Evolutionary conservation across 1,140 invertebrate genomes (phyloP).

Genomic region (Tetramorium alpestre): DNA sequence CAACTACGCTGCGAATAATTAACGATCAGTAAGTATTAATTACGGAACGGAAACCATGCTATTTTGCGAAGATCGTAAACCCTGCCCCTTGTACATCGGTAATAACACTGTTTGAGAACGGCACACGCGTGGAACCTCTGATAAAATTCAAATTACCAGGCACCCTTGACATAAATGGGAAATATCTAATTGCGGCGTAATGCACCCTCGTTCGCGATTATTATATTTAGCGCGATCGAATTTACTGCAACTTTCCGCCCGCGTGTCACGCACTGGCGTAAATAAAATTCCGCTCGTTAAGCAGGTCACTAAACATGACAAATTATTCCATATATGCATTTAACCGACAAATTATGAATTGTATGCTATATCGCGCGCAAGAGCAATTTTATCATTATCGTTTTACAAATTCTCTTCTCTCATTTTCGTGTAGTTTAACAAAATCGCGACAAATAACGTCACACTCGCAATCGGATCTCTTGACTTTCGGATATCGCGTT

Average conservation of each 20-base stretch:
- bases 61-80: background rate
- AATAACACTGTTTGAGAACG: background rate
- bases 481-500: background rate
- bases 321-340: background rate
- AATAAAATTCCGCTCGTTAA: constrained; percentile 21
- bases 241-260: background rate
- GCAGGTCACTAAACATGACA: background rate
- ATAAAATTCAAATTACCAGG: constrained; percentile 49
- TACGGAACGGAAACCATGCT: background rate
- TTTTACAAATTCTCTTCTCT: background rate
- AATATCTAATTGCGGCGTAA: constrained; percentile 47
- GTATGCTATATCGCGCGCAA: background rate
- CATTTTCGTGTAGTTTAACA: background rate
- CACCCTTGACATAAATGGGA: constrained; percentile 38
- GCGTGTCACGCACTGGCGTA: background rate
- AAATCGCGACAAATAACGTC: background rate
- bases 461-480: background rate
- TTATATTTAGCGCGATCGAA: constrained; percentile 40
- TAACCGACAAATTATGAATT: background rate
- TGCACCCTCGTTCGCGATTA: constrained; percentile 15
- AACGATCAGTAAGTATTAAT: constrained; percentile 41
- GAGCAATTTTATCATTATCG: background rate
- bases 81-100: background rate
- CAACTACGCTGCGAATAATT: constrained; percentile 17
- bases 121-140: background rate